Base-by-base conservation (phyloP, 2,888 invertebrate species). In the Deilephila porcellus region DNA sequence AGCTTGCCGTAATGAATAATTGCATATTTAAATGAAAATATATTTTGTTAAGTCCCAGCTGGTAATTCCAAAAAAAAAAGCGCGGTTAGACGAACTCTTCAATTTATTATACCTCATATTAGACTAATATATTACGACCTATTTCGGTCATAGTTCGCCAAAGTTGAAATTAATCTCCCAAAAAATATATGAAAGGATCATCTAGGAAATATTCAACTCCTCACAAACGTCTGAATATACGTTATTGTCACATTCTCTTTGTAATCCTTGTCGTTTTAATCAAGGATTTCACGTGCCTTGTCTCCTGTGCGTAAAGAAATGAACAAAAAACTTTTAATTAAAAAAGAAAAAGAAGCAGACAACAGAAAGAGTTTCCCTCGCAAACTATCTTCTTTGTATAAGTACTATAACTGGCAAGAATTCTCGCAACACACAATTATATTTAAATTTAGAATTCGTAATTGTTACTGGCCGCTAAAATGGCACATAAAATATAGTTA, bases 231-330 rank as follows among this genome's bases (percentile, higher is more conserved):
- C 63, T 37, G 17, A 45, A 17, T 67, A 52, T 45, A 67, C 20
- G 8, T 64, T 37, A 64, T 56, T 20, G 45, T 45, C 67, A 52
- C 52, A 67, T 52, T 45, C 17, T 63, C 72, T 75, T 77, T 75
- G 72, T 56, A 73, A 76, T 76, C 62, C 25, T 14, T 71, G 45
- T 52, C 62, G 67, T 67, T 67, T 67, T 52, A 67, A 67, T 67
- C 45, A 67, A 67, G 67, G 52, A 25, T 67, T 67, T 25, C 52
- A 67, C 17, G 67, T 67, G 67, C 67, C 52, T 60, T 67, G 67
- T 52, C 67, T 67, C 64, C 64, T 5, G 67, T 67, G 67, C 67
- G 52, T 67, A 67, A 67, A 67, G 52, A 67, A 67, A 52, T 45
- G 45, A 67, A 52, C 45, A 63, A 63, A 67, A 67, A 67, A 67